Base-by-base conservation (phyloP, 2,888 invertebrate species). In the Drosophila paracracens region DNA sequence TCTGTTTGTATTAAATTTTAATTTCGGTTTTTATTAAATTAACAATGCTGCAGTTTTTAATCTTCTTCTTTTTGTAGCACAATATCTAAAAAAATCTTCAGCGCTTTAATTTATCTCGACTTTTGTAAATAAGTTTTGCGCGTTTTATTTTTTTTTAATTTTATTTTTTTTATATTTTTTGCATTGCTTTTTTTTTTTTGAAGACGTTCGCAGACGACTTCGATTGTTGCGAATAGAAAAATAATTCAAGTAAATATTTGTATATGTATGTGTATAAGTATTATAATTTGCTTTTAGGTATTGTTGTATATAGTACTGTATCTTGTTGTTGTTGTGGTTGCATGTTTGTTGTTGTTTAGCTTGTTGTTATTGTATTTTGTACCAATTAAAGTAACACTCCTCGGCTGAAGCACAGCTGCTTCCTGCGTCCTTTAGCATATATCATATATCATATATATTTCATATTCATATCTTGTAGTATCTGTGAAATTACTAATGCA, bases 151-250 rank as follows among this genome's bases (percentile, higher is more conserved):
- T 63, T 63, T 60, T 50, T 56, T 48, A 1, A 13, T n/a, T 51
- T 62, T 62, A 38, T 65, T 58, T 63, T 54, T 43, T 59, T 51
- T 58, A 27, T 35, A 50, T 59, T 36, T 35, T 48, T 61, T 70
- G 70, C 70, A 70, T 70, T 76, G 71, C 72, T 48, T 61, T 67
- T 85, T 79, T 77, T 67, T 69, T 74, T 61, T 79, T 58, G 68
- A 60, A 60, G 53, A 62, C 59, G 54, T 60, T 68, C 25, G 64
- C 27, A 53, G 60, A 76, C 78, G 73, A 68, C 62, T 54, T 63
- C 87, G 89, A 79, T 76, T 88, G 70, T 86, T 88, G 88, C 87
- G 80, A 87, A 87, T 87, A 87, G 88, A 87, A 87, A 87, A 87
- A 87, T 87, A 87, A 90, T 86, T 86, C 76, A 84, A 86, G 89